Base-by-base conservation (phyloP, 2,797 vertebrate genomes). In the Aplochiton taeniatus region DNA sequence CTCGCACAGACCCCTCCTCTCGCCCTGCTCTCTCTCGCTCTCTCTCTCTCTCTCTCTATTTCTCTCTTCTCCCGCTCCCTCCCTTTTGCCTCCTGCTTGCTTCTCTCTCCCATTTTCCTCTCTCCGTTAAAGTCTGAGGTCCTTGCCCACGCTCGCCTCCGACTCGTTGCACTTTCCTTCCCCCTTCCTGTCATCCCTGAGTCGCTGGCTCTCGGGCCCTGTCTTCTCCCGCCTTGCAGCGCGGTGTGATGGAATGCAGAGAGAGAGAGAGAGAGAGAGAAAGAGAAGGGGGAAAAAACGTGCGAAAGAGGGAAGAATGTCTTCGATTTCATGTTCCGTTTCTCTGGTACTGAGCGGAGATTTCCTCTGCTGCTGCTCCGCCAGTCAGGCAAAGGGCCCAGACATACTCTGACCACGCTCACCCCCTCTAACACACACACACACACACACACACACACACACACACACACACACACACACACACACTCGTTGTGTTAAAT, bases 61-160 rank as follows among this genome's bases (percentile, higher is more conserved):
- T 66, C 66, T 74, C 66, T 80, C 78, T 82, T 61, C 70, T 82
- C 80, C 78, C 76, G 71, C 80, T 85, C 82, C 75, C 82, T 80
- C 76, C 75, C 54, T 51, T 19, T 70, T 11, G 12, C 63, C 56
- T 44, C 61, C 42, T 75, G 76, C 63, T 67, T 70, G 70, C 76
- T 76, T 67, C 19, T 42, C 60, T 43, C 81, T 70, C 70, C 66
- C 68, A 67, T 69, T 75, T 77, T 61, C 43, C 76, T 68, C 64
- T 14, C 50, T 56, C 69, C 69, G 31, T 31, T 2, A 31, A 31
- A 31, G n/a, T n/a, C 63, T 56, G 57, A n/a, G n/a, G n/a, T n/a
- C 58, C 59, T 57, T 52, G 18, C n/a, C 50, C 56, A 13, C 20
- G 16, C 49, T 52, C 54, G 61, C 50, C 48, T 61, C 47, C 48